Percentiles rank a stretch among this genome's conserved stretches.
These are phyloP conservation scores for Anarhynchus alexandrinus DNA, from an alignment of 2,113 vertebrate genomes.

Conservation along the genomic window DNA sequence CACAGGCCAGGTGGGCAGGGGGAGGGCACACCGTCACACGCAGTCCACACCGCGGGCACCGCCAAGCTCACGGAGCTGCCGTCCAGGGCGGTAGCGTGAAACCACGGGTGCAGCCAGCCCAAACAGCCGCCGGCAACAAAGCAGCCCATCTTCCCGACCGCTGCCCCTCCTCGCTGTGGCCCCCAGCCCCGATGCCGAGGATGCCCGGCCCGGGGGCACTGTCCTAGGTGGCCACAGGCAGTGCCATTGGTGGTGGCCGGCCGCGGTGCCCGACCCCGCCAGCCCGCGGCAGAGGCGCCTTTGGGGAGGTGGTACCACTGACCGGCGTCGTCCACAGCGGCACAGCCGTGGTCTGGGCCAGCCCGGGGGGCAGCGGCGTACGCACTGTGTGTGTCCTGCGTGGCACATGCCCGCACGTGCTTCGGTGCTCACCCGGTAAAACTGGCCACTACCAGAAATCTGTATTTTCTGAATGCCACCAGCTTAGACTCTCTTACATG, in stretches of 20 bases:
- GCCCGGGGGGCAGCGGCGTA: neutral
- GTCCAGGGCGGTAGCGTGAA: accelerated
- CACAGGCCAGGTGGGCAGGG: neutral
- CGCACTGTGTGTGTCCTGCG: accelerated
- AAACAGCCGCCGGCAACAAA: accelerated
- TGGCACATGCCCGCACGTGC: accelerated
- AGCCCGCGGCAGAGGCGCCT: too few species aligned
- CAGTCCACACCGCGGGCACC: accelerated
- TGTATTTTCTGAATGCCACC: accelerated
- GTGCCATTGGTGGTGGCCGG: neutral
- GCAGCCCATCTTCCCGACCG: neutral
- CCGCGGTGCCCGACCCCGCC: too few species aligned
- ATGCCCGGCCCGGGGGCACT: too few species aligned
- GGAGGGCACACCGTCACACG: neutral
- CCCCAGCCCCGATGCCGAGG: too few species aligned
- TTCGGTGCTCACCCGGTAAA: accelerated
- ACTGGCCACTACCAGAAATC: accelerated
- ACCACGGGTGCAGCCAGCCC: neutral
- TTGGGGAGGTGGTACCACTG: accelerated
- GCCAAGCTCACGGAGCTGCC: neutral
- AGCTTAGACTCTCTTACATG: neutral
- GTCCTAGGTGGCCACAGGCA: too few species aligned
- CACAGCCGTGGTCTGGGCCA: neutral
- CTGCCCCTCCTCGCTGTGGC: neutral
- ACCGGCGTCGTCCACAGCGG: accelerated